Percentiles rank a stretch among this genome's conserved stretches.
Evolutionary conservation across 2,113 vertebrate species (phyloP).

Genomic region (Picathartes gymnocephalus): DNA sequence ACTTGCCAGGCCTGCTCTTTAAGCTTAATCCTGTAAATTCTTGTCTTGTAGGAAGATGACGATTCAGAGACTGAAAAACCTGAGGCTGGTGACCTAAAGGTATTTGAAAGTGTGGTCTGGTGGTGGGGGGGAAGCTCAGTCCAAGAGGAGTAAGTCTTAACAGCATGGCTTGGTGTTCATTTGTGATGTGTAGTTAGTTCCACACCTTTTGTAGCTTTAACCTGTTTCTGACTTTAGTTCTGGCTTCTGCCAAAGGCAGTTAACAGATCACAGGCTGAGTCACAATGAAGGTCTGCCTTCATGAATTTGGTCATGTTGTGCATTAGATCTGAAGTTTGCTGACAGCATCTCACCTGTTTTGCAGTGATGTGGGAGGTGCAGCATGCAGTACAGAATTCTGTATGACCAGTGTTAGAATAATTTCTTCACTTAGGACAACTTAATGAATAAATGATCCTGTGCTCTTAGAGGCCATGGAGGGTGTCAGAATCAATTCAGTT

Average conservation of each 20-base stretch:
- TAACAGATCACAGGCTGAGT: background rate
- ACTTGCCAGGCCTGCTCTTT: constrained; percentile 54
- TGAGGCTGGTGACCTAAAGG: constrained; percentile 92
- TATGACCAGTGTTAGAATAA: background rate
- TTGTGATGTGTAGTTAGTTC: background rate
- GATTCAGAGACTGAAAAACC: constrained; percentile 94
- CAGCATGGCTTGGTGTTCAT: constrained; percentile 8
- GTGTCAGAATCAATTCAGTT: background rate
- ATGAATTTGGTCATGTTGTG: background rate
- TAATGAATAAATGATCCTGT: background rate
- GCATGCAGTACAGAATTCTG: background rate
- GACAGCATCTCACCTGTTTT: background rate
- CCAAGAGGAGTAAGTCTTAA: constrained; percentile 39
- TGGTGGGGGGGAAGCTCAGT: constrained; percentile 56
- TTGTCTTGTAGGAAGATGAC: constrained; percentile 96
- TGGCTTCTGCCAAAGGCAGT: background rate
- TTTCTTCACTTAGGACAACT: background rate
- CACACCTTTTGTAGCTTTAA: background rate
- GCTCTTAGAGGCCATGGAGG: background rate
- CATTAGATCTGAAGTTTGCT: background rate
- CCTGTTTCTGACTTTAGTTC: background rate
- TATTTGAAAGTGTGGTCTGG: constrained; percentile 78
- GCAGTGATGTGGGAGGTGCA: background rate
- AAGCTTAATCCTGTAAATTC: constrained; percentile 82
- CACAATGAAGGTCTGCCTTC: background rate